Evolutionary conservation across 2,888 invertebrate genomes (phyloP).

Genomic region (Helleia helle): DNA sequence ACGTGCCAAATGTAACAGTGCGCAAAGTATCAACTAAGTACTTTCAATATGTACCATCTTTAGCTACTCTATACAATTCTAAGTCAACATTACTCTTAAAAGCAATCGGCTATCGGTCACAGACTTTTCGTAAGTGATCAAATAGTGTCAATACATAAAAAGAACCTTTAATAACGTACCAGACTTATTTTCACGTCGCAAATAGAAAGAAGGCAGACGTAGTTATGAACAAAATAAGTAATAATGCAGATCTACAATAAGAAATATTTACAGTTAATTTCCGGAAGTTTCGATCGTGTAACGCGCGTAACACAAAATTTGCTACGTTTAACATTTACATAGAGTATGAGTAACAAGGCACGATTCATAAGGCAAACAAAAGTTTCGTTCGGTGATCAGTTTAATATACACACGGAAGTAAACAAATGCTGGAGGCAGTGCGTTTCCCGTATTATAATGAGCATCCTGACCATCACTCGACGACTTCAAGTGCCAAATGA

Average conservation of each 20-base stretch:
- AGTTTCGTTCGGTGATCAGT: conserved; percentile 20
- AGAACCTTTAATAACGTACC: background rate
- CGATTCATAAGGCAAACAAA: conserved; percentile 41
- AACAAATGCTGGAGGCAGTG: conserved; percentile 37
- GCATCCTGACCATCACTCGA: conserved; percentile 52
- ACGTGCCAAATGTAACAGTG: conserved; percentile 7
- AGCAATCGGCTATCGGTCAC: background rate
- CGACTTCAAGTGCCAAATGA: conserved; percentile 23
- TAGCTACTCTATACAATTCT: background rate
- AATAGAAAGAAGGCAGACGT: background rate
- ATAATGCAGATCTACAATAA: conserved; percentile 1
- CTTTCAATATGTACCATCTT: background rate
- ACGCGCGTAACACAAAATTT: background rate
- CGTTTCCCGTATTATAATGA: conserved; percentile 50
- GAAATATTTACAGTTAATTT: conserved; percentile 4
- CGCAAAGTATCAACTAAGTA: background rate
- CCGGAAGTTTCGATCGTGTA: background rate
- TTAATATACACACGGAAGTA: conserved; percentile 11
- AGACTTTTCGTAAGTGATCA: background rate
- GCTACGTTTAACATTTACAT: conserved; percentile 3
- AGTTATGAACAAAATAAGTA: background rate
- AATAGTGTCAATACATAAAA: background rate
- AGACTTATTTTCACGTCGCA: background rate
- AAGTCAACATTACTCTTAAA: background rate
- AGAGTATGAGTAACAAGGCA: conserved; percentile 17